These are phyloP conservation scores for Bambusicola thoracicus DNA, from an alignment of 2,113 vertebrate genomes.

Conservation along the genomic window DNA sequence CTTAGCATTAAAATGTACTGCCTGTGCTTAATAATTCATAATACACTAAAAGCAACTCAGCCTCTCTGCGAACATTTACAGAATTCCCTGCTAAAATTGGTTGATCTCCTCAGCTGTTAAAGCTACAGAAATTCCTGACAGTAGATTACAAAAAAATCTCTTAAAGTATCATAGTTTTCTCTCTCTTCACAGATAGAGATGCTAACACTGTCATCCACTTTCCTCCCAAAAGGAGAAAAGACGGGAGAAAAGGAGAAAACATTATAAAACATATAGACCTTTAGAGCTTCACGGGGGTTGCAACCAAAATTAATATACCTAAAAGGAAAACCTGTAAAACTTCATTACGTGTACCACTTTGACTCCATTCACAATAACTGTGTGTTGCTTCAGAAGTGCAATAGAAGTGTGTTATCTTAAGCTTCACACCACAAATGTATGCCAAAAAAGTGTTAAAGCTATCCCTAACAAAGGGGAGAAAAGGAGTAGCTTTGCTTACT, in stretches of 20 bases:
- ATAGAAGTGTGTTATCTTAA: neutral
- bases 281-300: neutral
- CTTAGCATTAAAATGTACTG: neutral
- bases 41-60: neutral
- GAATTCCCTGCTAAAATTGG: neutral
- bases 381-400: neutral
- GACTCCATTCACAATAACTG: neutral
- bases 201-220: neutral
- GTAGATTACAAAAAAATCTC: neutral
- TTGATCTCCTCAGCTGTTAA: neutral
- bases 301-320: neutral
- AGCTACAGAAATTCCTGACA: neutral
- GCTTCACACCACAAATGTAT: neutral
- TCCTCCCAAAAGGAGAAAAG: neutral
- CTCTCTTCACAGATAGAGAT: neutral
- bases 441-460: constrained; percentile 10
- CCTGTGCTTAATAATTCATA: neutral
- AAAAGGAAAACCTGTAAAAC: neutral
- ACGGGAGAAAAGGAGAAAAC: neutral
- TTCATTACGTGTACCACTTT: neutral
- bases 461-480: neutral
- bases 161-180: neutral
- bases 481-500: constrained; percentile 19
- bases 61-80: neutral
- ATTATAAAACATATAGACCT: neutral